Evolutionary conservation across 2,888 invertebrate species (phyloP).

Genomic region (Drymonia ruficornis): DNA sequence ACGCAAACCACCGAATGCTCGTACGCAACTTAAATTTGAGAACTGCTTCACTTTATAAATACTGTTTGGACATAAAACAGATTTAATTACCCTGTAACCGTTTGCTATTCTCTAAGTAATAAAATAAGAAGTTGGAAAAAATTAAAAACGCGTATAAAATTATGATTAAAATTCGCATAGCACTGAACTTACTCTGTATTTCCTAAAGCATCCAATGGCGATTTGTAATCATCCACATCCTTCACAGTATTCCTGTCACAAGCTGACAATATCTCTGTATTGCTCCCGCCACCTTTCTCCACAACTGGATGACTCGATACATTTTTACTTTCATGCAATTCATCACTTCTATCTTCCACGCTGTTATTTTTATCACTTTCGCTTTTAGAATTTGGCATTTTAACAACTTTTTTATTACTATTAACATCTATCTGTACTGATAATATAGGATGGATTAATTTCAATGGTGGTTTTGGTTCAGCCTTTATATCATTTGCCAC

Average conservation of each 20-base stretch:
- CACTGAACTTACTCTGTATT: conserved; percentile 60
- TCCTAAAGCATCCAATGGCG: conserved; percentile 70
- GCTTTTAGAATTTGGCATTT: conserved; percentile 45
- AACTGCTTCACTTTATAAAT: too few relatives aligned
- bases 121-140: too few relatives aligned
- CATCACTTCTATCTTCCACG: conserved; percentile 13
- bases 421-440: conserved; percentile 62
- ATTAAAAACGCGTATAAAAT: too few relatives aligned
- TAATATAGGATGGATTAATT: conserved; percentile 39
- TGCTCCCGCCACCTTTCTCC: conserved; percentile 37
- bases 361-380: conserved; percentile 18
- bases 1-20: too few relatives aligned
- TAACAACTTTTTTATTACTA: conserved; percentile 64
- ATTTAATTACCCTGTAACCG: too few relatives aligned
- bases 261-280: conserved; percentile 8
- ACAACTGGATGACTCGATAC: conserved; percentile 27
- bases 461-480: conserved; percentile 20
- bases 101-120: background rate
- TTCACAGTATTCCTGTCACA: conserved; percentile 20
- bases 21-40: too few relatives aligned
- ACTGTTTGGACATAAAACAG: too few relatives aligned
- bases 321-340: conserved; percentile 23
- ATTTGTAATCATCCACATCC: conserved; percentile 64
- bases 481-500: conserved; percentile 57
- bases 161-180: background rate